Base-by-base conservation (phyloP, 2,113 vertebrate species). In the Cyanoderma ruficeps region DNA sequence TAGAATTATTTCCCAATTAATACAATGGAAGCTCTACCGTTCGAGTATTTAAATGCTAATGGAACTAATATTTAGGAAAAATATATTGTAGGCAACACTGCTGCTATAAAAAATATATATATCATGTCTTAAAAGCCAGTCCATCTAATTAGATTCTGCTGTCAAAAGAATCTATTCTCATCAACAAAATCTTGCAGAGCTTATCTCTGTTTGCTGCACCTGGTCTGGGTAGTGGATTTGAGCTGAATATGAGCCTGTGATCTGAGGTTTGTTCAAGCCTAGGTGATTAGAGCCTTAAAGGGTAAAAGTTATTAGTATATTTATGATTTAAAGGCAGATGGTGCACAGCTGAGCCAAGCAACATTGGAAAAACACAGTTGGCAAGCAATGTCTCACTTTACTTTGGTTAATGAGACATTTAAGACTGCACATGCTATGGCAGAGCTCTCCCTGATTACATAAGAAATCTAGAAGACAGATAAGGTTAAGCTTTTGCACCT, bases 261-360 rank as follows among this genome's bases (percentile, higher is more conserved):
- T 60, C 16, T 59, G 11, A 76, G 16, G 3, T 2, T 44, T 84
- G 41, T 42, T 79, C 27, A 79, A 86, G 41, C 13, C 30, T 68
- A 86, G 60, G 44, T 5, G 31, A 92, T 87, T 68, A 79, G 49
- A 83, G 60, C 39, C 75, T 78, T 22, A 81, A 87, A 83, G 57
- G 30, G 89, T 81, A 89, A 44, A 78, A 70, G 78, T 90, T 90
- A 71, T 90, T 70, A 80, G 50, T 80, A 52, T 89, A 65, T 72
- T 87, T 93, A 71, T 77, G 71, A 87, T 79, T 76, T 90, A 83
- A 87, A 90, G 52, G 84, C 83, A 94, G 91, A 92, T 87, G 80
- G 80, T 88, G 41, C 28, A 41, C 35, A 60, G 53, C 9, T 52
- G 74, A 93, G 68, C 44, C 0, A 3, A 59, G 50, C 9, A 55